Evolutionary conservation across 2,113 vertebrate species (phyloP), one percentile per base, ranked within the genome.

Genomic region (Pantherophis guttatus): DNA sequence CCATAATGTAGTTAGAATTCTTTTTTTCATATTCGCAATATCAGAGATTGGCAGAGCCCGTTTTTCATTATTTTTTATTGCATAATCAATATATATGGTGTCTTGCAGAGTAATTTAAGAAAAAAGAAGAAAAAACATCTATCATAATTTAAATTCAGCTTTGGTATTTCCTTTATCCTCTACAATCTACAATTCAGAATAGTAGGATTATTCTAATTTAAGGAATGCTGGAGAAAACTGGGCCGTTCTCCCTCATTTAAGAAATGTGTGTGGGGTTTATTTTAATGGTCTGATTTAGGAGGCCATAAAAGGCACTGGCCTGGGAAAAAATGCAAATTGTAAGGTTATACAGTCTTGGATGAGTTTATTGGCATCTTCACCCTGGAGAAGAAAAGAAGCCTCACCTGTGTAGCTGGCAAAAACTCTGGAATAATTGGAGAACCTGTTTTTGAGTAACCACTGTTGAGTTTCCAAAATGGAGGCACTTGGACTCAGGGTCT

Each of bases 331-430:
- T 53, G 24, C 17, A 92, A 89, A 50, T 26, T 48, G 33, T 39
- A 85, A 57, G 26, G 26, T 3, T 17, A 65, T 2, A 33, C 0
- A 10, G 3, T 19, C 26, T 39, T n/a, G 12, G 52, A 55, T 53
- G 21, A 57, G 8, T 57, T 57, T 58, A 48, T 24, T 11, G 26
- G 50, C 12, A 59, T 29, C 21, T 19, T 29, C 59, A 4, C 21
- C 19, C 15, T 13, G 75, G 15, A 90, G 58, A 26, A 58, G 12
- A 62, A 54, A 86, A 2, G 1, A 2, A 13, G 52, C 21, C 93
- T 97, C 94, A 96, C 97, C 97, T 19, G 59, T 90, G 90, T 97
- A 97, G 93, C 44, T 97, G 92, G 96, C 59, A n/a, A 97, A 95
- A 50, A 87, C 29, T 54, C 92, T 23, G 9, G 94, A 86, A 91